These are phyloP conservation scores for Chorisops tibialis DNA, from an alignment of 2,888 invertebrate species.

Conservation along the genomic window DNA sequence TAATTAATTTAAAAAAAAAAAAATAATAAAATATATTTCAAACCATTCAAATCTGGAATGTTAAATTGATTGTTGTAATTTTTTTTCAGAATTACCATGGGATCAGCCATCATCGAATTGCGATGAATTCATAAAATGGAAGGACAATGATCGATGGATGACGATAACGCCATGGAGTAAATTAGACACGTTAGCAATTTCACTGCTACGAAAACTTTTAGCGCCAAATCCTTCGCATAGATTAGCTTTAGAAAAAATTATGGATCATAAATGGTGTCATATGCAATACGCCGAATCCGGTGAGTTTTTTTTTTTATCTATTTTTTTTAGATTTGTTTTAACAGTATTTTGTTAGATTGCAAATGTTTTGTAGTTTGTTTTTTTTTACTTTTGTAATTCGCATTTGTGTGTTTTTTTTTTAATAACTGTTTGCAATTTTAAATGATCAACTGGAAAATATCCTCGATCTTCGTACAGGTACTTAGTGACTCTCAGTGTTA, in stretches of 20 bases:
- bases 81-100: slow-evolving; percentile 87
- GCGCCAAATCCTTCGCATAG: slow-evolving; percentile 64
- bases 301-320: slow-evolving; percentile 40
- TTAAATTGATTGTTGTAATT: too few relatives aligned
- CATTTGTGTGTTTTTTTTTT: neutral
- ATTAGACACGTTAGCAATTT: slow-evolving; percentile 70
- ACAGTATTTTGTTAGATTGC: neutral
- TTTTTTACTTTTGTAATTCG: neutral
- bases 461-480: slow-evolving; percentile 64
- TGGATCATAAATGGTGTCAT: slow-evolving; percentile 72
- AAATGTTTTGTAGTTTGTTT: neutral
- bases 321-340: neutral
- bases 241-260: slow-evolving; percentile 64
- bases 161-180: slow-evolving; percentile 75
- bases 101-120: slow-evolving; percentile 73
- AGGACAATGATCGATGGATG: slow-evolving; percentile 62
- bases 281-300: slow-evolving; percentile 51
- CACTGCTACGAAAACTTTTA: slow-evolving; percentile 73
- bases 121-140: slow-evolving; percentile 73
- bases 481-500: slow-evolving; percentile 79
- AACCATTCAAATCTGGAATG: too few relatives aligned
- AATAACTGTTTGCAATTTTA: slow-evolving; percentile 21
- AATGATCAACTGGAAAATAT: slow-evolving; percentile 14
- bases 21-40: too few relatives aligned
- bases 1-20: too few relatives aligned